phyloP scores from a whole-genome alignment of 1,140 invertebrate genomes.

The Atta texana region DNA sequence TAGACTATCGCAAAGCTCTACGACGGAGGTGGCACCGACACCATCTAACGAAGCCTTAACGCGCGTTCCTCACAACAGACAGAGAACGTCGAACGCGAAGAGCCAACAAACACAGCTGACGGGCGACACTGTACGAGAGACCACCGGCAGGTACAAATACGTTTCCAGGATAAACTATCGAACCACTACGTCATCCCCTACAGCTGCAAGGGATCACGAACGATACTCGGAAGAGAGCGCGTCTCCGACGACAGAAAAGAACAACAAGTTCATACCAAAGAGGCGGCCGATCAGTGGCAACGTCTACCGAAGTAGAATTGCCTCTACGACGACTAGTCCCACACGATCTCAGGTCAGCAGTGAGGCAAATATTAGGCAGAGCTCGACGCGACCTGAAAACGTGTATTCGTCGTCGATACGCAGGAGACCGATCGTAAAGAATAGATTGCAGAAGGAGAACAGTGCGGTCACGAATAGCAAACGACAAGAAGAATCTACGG shows the following conservation, averaged over 20 bases:
- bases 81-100: constrained; percentile 63
- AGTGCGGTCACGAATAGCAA: constrained; percentile 49
- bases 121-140: constrained; percentile 66
- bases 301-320: constrained; percentile 80
- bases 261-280: constrained; percentile 81
- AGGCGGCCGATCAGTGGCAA: constrained; percentile 76
- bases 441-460: constrained; percentile 49
- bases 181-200: constrained; percentile 75
- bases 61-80: constrained; percentile 44
- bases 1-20: constrained; percentile 73
- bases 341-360: constrained; percentile 1
- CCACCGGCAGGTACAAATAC: constrained; percentile 81
- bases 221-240: neutral
- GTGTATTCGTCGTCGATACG: constrained; percentile 79
- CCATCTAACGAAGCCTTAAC: neutral
- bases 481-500: constrained; percentile 66
- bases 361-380: constrained; percentile 49
- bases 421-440: constrained; percentile 75
- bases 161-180: constrained; percentile 79
- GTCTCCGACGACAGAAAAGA: constrained; percentile 75
- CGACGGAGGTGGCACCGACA: constrained; percentile 50
- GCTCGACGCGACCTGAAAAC: constrained; percentile 77
- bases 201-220: constrained; percentile 60
- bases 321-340: constrained; percentile 55
- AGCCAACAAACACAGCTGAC: constrained; percentile 65